Conservation (phyloP, 1,140 invertebrate species). For the Holotrichia oblita region DNA sequence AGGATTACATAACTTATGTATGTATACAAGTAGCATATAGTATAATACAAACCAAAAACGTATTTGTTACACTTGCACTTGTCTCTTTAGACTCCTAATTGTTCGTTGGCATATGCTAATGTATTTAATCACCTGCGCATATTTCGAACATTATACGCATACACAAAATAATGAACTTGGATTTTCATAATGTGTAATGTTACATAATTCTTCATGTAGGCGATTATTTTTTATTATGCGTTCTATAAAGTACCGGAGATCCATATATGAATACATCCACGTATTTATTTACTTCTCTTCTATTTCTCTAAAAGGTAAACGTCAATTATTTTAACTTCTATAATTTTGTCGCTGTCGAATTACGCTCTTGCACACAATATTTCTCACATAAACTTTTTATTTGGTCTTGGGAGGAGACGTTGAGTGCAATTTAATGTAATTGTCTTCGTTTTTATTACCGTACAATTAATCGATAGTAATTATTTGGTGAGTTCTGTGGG, state of each 20-base stretch:
- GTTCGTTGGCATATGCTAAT: neutral
- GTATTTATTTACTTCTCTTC: neutral
- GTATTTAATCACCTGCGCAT: conserved; percentile 25
- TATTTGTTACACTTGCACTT: neutral
- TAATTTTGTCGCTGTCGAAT: neutral
- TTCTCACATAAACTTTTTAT: neutral
- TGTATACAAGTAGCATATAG: too few species aligned
- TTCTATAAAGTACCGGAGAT: neutral
- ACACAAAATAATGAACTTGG: neutral
- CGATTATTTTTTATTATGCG: neutral
- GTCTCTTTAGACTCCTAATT: neutral
- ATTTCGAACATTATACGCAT: neutral
- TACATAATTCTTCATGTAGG: conserved; percentile 5
- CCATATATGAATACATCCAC: neutral
- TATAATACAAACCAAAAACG: too few species aligned
- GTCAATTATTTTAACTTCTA: neutral
- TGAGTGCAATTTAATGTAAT: neutral
- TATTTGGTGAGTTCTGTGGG: conserved; percentile 30
- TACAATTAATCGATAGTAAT: conserved; percentile 27
- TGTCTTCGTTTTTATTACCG: neutral
- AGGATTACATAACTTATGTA: too few species aligned
- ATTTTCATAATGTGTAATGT: neutral
- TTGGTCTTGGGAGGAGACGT: neutral
- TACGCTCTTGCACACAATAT: neutral
- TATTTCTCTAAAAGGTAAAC: neutral